Percentiles rank a stretch among this genome's conserved stretches.
Evolutionary conservation across 1,140 invertebrate species (phyloP).

Genomic region (Ericerus pela): DNA sequence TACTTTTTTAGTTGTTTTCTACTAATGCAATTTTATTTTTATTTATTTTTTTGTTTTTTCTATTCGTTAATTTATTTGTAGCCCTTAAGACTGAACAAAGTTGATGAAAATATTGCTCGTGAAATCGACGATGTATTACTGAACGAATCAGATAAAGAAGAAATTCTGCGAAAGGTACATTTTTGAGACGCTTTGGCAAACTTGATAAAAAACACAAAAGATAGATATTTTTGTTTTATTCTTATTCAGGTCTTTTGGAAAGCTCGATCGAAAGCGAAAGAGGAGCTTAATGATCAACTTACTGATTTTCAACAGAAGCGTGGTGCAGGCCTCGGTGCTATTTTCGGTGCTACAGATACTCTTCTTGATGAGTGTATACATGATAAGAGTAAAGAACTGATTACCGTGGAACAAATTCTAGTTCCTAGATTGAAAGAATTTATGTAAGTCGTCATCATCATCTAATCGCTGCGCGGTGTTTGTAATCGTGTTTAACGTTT

Average conservation of each 20-base stretch:
- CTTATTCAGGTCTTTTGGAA: slow-evolving; percentile 58
- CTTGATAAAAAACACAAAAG: neutral
- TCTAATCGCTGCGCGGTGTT: neutral
- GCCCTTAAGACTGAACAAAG: slow-evolving; percentile 66
- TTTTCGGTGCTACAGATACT: slow-evolving; percentile 76
- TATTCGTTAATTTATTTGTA: slow-evolving; percentile 35
- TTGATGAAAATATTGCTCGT: slow-evolving; percentile 70
- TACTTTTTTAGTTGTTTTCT: no score
- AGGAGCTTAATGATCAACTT: slow-evolving; percentile 71
- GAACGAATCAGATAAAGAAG: slow-evolving; percentile 71
- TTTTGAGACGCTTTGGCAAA: neutral
- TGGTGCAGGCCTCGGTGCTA: slow-evolving; percentile 71
- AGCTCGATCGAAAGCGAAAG: slow-evolving; percentile 64
- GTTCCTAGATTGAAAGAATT: slow-evolving; percentile 54
- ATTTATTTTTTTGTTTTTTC: no score
- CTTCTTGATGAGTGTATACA: slow-evolving; percentile 62
- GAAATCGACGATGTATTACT: slow-evolving; percentile 75
- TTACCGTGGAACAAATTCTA: slow-evolving; percentile 56
- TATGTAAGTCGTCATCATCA: slow-evolving; percentile 37
- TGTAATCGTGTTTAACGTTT: slow-evolving; percentile 4
- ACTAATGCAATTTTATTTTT: no score
- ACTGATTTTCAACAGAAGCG: slow-evolving; percentile 80
- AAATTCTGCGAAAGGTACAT: slow-evolving; percentile 60
- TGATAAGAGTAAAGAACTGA: slow-evolving; percentile 63
- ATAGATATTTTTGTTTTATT: slow-evolving; percentile 13